Percentiles rank a stretch among this genome's conserved stretches.
Conservation (phyloP, 2,113 vertebrate genomes). For the Campylomormyrus numenius region DNA sequence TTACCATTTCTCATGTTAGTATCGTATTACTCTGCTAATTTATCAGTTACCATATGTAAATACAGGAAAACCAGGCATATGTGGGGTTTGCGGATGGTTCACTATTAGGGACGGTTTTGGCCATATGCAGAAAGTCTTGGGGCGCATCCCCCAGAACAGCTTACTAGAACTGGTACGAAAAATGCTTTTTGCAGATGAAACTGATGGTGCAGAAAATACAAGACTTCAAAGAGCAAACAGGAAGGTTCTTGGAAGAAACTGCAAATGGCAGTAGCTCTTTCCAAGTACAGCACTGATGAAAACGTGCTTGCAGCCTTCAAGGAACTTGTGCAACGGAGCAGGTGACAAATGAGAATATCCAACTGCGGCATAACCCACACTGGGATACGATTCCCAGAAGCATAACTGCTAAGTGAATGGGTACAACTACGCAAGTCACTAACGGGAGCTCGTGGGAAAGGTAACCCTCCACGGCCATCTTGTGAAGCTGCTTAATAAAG, state of each 20-base stretch:
- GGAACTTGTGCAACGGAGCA: not conserved
- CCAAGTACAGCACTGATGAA: not conserved
- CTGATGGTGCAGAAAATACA: not conserved
- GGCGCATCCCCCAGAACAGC: too few species aligned
- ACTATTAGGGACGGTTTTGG: too few species aligned
- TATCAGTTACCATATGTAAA: too few species aligned
- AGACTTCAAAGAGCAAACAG: not conserved
- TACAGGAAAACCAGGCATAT: too few species aligned
- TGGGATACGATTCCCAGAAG: not conserved
- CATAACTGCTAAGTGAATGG: not conserved
- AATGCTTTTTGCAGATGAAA: not conserved
- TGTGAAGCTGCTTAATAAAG: not conserved
- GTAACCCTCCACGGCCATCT: not conserved
- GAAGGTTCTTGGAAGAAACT: not conserved
- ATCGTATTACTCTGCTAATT: not conserved
- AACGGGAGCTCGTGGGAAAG: not conserved
- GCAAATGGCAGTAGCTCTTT: not conserved
- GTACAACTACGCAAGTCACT: not conserved
- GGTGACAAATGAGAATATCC: not conserved
- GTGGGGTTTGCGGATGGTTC: too few species aligned
- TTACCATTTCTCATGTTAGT: not conserved
- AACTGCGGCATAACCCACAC: not conserved
- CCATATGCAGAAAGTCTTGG: too few species aligned
- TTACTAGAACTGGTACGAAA: too few species aligned
- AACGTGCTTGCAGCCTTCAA: not conserved